A percentile compares a stretch with the other conserved stretches of the same genome.
phyloP scores from a whole-genome alignment of 2,113 vertebrate species.

The Ifrita kowaldi region DNA sequence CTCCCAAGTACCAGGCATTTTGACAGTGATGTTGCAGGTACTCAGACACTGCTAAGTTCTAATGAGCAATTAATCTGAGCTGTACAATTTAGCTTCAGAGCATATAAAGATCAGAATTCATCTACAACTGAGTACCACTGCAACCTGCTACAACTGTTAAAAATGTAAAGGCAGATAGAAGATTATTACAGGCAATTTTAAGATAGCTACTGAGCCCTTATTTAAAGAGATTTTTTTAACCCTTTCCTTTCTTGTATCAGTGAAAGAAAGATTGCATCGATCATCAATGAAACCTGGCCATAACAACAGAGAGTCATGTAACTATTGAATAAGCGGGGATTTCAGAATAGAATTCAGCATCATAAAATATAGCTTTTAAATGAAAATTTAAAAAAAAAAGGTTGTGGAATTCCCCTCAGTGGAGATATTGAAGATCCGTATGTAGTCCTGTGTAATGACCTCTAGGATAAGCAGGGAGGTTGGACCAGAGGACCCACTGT shows the following conservation, averaged over 20 bases:
- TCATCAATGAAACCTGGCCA: not conserved
- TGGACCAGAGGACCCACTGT: not conserved
- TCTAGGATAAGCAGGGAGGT: not conserved
- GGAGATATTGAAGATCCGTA: not conserved
- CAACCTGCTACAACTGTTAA: not conserved
- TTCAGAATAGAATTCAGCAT: not conserved
- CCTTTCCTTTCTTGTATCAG: not conserved
- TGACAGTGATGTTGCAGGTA: not conserved
- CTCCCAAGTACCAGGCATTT: not conserved
- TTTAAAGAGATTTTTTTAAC: not conserved
- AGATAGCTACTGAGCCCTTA: not conserved
- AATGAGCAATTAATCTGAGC: not conserved
- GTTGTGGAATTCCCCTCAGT: accelerated
- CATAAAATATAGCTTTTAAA: not conserved
- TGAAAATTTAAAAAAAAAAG: not conserved
- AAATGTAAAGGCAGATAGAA: not conserved
- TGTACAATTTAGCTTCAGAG: not conserved
- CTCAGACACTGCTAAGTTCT: not conserved
- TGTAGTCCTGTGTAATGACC: not conserved
- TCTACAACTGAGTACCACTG: not conserved
- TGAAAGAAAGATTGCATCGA: not conserved
- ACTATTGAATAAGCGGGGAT: not conserved
- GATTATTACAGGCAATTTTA: not conserved
- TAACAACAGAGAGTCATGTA: not conserved
- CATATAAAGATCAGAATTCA: not conserved